Evolutionary conservation across 2,113 vertebrate genomes (phyloP).

Genomic region (Pseudorasbora parva): DNA sequence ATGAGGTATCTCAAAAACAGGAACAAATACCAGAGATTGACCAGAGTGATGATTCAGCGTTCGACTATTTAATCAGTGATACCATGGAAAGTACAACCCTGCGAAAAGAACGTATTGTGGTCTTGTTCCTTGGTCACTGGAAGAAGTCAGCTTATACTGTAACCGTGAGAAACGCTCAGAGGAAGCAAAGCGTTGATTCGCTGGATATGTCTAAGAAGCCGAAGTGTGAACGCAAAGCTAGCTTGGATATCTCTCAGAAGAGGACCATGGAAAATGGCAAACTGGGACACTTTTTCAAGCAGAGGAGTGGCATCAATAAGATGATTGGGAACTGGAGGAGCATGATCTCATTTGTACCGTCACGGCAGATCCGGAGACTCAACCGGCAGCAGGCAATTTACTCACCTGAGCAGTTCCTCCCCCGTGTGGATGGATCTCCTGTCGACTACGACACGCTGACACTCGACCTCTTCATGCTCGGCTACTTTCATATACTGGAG

Average conservation of each 20-base stretch:
- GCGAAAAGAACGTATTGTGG: slow-evolving; percentile 89
- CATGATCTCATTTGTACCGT: slow-evolving; percentile 78
- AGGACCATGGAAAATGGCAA: slow-evolving; percentile 69
- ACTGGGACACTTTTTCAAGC: slow-evolving; percentile 82
- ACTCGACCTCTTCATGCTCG: slow-evolving; percentile 95
- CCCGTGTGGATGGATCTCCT: slow-evolving; percentile 75
- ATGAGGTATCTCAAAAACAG: slow-evolving; percentile 20
- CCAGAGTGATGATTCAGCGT: slow-evolving; percentile 76
- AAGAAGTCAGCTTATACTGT: slow-evolving; percentile 83
- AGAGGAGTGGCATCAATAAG: slow-evolving; percentile 81
- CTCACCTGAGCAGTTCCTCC: slow-evolving; percentile 92
- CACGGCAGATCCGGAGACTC: slow-evolving; percentile 77
- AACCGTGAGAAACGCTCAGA: slow-evolving; percentile 70
- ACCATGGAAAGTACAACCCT: slow-evolving; percentile 78
- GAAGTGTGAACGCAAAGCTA: slow-evolving; percentile 38
- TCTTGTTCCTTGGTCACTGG: slow-evolving; percentile 93
- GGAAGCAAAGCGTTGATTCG: slow-evolving; percentile 62
- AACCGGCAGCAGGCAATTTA: slow-evolving; percentile 77
- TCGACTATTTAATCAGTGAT: slow-evolving; percentile 69
- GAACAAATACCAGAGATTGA: slow-evolving; percentile 58
- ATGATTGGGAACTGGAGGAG: slow-evolving; percentile 86
- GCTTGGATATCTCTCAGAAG: slow-evolving; percentile 62
- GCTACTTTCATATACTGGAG: slow-evolving; percentile 96
- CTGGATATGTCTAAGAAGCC: slow-evolving; percentile 19
- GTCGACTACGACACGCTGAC: slow-evolving; percentile 84